phyloP scores from a whole-genome alignment of 2,888 invertebrate genomes.

The Patella pellucida region DNA sequence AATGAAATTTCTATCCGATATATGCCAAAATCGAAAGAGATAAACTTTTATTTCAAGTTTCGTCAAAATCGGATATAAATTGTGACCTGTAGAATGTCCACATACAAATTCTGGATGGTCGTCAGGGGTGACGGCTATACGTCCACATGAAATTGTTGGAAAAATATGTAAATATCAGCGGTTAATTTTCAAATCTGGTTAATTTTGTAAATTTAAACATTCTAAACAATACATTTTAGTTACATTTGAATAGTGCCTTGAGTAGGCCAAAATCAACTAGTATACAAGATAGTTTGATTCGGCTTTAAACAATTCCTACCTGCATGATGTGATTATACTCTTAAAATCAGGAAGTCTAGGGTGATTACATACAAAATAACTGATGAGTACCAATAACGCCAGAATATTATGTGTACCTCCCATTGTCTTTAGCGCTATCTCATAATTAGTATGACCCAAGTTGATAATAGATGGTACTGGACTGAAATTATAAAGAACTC shows the following conservation, averaged over 20 bases:
- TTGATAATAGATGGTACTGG: slow-evolving; percentile 54
- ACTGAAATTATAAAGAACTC: slow-evolving; percentile 39
- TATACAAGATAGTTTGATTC: too few relatives aligned
- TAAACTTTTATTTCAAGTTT: too few relatives aligned
- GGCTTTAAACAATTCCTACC: slow-evolving; percentile 39
- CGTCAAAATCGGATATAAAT: too few relatives aligned
- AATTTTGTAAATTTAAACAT: too few relatives aligned
- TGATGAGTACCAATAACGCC: slow-evolving; percentile 63
- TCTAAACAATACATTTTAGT: too few relatives aligned
- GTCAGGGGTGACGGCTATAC: slow-evolving; percentile 23
- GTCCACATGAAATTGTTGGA: neutral
- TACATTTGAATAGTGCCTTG: too few relatives aligned
- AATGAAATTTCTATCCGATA: too few relatives aligned
- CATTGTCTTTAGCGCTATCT: slow-evolving; percentile 56
- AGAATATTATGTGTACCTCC: slow-evolving; percentile 67
- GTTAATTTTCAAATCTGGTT: neutral
- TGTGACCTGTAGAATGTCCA: too few relatives aligned
- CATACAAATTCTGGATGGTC: too few relatives aligned
- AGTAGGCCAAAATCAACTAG: too few relatives aligned
- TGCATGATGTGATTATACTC: slow-evolving; percentile 42
- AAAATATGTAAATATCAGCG: neutral
- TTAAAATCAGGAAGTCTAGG: slow-evolving; percentile 63
- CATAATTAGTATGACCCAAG: slow-evolving; percentile 49
- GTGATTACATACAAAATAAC: slow-evolving; percentile 70
- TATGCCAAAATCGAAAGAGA: too few relatives aligned